Percentiles rank a stretch among this genome's conserved stretches.
Conservation (phyloP, 2,888 invertebrate genomes). For the Mongoloraphidia duomilia region DNA sequence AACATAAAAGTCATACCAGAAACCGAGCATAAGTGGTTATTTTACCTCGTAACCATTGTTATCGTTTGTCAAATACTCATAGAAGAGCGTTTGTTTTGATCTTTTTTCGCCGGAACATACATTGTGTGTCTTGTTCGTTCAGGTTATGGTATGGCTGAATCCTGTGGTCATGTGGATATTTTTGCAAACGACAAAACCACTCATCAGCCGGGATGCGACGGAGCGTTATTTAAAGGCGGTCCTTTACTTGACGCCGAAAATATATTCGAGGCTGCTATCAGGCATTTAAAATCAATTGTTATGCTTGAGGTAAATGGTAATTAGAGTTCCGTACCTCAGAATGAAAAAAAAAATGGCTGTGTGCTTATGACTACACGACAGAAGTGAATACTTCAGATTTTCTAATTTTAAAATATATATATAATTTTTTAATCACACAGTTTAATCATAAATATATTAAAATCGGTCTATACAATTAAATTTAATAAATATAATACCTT, state of each 20-base stretch:
- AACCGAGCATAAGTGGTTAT: too few species aligned
- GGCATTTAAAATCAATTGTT: background rate
- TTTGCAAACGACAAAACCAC: slow-evolving; percentile 7
- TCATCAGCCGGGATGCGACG: slow-evolving; percentile 3
- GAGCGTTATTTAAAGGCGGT: slow-evolving; percentile 9
- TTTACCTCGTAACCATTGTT: background rate
- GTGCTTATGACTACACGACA: too few species aligned
- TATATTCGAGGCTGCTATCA: background rate
- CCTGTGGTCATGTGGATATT: slow-evolving; percentile 10
- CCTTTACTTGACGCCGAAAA: slow-evolving; percentile 7
- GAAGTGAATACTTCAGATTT: too few species aligned
- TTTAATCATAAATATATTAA: too few species aligned
- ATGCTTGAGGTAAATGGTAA: background rate
- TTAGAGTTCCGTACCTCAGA: too few species aligned
- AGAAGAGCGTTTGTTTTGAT: background rate
- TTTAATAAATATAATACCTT: too few species aligned
- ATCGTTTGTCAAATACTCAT: background rate
- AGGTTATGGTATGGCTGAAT: slow-evolving; percentile 10
- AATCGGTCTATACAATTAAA: too few species aligned
- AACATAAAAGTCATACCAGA: too few species aligned
- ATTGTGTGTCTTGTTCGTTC: background rate
- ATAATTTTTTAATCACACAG: too few species aligned
- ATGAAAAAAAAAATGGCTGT: too few species aligned
- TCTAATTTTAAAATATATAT: too few species aligned
- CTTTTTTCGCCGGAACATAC: background rate